Base-by-base conservation (phyloP, 2,888 invertebrate genomes). In the Aleiodes testaceus region DNA sequence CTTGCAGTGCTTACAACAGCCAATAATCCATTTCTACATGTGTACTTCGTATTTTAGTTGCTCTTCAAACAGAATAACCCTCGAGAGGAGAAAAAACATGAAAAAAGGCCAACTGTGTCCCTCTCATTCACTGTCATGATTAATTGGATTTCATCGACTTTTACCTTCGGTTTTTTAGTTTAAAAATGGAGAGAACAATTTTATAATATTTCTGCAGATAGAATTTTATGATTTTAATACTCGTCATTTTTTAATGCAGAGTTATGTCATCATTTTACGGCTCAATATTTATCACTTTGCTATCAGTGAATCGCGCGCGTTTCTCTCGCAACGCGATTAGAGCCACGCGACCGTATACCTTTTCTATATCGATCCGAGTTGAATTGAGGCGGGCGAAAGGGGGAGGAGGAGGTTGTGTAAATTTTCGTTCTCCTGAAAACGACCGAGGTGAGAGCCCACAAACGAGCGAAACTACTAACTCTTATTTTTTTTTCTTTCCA, bases 271-370 rank as follows among this genome's bases (percentile, higher is more conserved):
- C 59, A 59, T 59, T 59, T 42, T 18, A 42, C 42, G 9, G 59
- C 36, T 18, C 16, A 36, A 42, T 42, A 42, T 59, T 50, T 59
- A 59, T 59, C 59, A 36, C 11, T 16, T 11, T 42, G 59, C 42
- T 63, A 63, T 45, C 63, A 22, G 45, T 1, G n/a, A 18, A 22
- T 12, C 45, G 47, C 59, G 55, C 42, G 18, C 18, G 44, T 63
- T 59, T 61, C 50, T 68, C 68, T 68, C 26, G 44, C 47, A 59
- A 16, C 30, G 70, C 68, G 74, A 74, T 74, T 74, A 74, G 69
- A 69, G 66, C 70, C 74, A 74, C 72, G 74, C 74, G 74, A 74
- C 70, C 69, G 50, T 74, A 36, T 55, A 36, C 59, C 50, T 42
- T 26, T n/a, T 66, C 36, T 6, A 36, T 36, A 66, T 66, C 66